These are phyloP conservation scores for Eurois occulta DNA, from an alignment of 2,888 invertebrate genomes.

Conservation along the genomic window DNA sequence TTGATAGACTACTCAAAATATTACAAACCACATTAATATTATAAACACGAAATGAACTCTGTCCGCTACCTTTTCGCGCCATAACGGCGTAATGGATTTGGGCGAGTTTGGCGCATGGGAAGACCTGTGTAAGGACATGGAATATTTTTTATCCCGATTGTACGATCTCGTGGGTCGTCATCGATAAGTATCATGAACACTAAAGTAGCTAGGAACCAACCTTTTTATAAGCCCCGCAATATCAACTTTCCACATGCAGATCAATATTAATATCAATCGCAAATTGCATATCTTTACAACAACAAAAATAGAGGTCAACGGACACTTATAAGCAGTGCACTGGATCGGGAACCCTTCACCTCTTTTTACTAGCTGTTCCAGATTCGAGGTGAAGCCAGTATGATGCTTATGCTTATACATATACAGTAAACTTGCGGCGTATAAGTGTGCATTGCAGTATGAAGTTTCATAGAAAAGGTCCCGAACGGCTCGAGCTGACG, in stretches of 20 bases:
- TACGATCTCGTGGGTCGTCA: background rate
- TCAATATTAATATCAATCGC: conserved; percentile 15
- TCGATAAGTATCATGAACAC: background rate
- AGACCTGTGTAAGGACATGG: background rate
- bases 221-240: background rate
- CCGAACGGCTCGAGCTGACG: too few relatives aligned
- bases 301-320: background rate
- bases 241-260: background rate
- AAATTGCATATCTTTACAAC: conserved; percentile 16
- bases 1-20: background rate
- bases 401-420: too few relatives aligned
- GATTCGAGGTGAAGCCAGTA: background rate
- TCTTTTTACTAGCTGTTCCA: background rate
- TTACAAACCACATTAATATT: background rate
- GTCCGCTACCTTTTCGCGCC: background rate
- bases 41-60: background rate
- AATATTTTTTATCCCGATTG: background rate
- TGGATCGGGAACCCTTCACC: background rate
- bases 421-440: background rate
- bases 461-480: background rate
- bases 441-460: background rate
- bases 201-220: background rate
- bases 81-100: background rate
- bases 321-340: background rate
- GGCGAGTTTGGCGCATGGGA: background rate